Percentiles rank a stretch among this genome's conserved stretches.
Evolutionary conservation across 2,113 vertebrate genomes (phyloP).

Genomic region (Pomatorhinus ruficollis): DNA sequence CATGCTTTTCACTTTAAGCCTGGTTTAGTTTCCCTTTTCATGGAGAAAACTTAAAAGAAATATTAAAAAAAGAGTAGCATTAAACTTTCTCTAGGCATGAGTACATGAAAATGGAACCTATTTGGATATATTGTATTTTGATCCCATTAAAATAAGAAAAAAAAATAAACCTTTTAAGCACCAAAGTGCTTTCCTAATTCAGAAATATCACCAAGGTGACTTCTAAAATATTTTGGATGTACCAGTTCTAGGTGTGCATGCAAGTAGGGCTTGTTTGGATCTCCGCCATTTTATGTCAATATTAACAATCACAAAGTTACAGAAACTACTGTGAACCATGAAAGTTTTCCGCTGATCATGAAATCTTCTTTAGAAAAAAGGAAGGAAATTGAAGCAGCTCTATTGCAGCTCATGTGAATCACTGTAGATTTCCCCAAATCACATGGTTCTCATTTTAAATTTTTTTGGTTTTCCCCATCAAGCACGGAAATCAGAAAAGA

Average conservation of each 20-base stretch:
- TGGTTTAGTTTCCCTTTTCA: neutral
- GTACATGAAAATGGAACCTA: neutral
- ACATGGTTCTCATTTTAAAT: neutral
- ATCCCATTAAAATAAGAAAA: neutral
- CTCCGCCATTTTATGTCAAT: neutral
- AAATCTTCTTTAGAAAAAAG: neutral
- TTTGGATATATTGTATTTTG: fast-evolving
- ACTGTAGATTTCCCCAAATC: neutral
- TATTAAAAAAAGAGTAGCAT: neutral
- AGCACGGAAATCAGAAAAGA: neutral
- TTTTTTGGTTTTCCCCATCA: neutral
- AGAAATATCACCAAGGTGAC: neutral
- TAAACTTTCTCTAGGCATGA: neutral
- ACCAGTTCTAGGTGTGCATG: neutral
- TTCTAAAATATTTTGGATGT: neutral
- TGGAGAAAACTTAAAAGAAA: neutral
- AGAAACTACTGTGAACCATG: neutral
- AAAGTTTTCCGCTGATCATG: neutral
- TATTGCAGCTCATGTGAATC: neutral
- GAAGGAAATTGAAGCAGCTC: neutral
- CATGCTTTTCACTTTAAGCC: neutral
- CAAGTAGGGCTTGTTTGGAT: neutral
- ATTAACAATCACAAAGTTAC: neutral
- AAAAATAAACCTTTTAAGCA: neutral
- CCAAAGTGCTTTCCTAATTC: neutral